phyloP scores from a whole-genome alignment of 2,888 invertebrate species.

The Lysandra coridon region DNA sequence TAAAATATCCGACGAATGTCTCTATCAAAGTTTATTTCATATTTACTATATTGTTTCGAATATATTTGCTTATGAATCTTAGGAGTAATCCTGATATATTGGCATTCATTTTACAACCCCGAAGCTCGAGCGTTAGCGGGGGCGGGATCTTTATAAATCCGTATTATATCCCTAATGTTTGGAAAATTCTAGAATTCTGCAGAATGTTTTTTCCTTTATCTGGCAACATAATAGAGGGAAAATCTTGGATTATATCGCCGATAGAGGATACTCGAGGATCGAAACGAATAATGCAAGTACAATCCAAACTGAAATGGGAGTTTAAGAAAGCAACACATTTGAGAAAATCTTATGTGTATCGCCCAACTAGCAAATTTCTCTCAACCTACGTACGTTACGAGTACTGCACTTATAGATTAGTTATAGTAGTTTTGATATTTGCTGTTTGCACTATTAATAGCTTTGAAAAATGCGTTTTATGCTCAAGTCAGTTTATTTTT shows the following conservation, averaged over 20 bases:
- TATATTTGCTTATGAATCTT: conserved; percentile 23
- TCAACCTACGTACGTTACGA: no score
- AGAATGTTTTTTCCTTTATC: conserved; percentile 18
- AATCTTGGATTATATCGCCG: conserved; percentile 21
- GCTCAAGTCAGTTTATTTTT: no score
- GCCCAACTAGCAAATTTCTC: no score
- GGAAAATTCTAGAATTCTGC: conserved; percentile 25
- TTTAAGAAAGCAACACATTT: conserved; percentile 3
- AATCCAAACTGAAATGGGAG: not conserved
- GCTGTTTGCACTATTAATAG: no score
- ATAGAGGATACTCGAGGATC: conserved; percentile 18
- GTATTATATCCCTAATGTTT: conserved; percentile 24
- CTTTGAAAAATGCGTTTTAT: no score
- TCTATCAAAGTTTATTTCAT: conserved; percentile 11
- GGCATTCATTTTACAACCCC: conserved; percentile 24
- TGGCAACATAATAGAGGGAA: conserved; percentile 6
- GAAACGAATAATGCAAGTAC: conserved; percentile 19
- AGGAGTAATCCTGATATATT: conserved; percentile 22
- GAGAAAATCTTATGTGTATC: conserved; percentile 8
- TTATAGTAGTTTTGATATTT: no score
- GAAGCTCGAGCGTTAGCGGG: conserved; percentile 9
- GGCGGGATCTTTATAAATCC: conserved; percentile 23
- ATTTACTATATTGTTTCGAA: conserved; percentile 4
- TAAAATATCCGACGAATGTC: not conserved
- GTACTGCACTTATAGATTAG: no score